Percentiles rank a stretch among this genome's conserved stretches.
Conservation (phyloP, 2,113 vertebrate species). For the Misgurnus mizolepis region DNA sequence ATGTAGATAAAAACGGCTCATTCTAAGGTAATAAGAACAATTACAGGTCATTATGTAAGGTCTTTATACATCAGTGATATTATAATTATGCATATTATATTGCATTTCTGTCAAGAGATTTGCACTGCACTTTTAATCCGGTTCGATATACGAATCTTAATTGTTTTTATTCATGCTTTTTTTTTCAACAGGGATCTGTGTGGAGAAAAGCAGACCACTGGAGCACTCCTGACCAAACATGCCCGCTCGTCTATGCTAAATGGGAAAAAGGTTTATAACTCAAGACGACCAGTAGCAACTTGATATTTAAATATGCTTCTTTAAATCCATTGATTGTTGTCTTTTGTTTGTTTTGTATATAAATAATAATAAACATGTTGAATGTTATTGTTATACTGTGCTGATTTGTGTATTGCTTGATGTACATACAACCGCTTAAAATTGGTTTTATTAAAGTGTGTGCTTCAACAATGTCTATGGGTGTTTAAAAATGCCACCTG, state of each 20-base stretch:
- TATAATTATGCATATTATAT: too few species aligned
- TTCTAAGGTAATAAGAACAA: too few species aligned
- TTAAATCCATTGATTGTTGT: background rate
- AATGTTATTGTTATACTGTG: background rate
- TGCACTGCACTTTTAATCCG: too few species aligned
- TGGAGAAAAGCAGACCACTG: slow-evolving; percentile 90
- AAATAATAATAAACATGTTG: background rate
- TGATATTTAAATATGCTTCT: slow-evolving; percentile 49
- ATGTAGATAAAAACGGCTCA: too few species aligned
- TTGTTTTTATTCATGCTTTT: background rate
- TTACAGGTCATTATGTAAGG: too few species aligned
- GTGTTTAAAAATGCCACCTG: too few species aligned
- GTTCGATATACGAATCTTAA: too few species aligned
- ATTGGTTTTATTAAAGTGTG: too few species aligned
- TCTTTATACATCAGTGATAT: too few species aligned
- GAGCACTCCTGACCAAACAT: slow-evolving; percentile 89
- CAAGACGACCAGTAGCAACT: slow-evolving; percentile 81
- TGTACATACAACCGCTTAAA: too few species aligned
- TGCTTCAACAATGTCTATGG: too few species aligned
- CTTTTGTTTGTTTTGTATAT: background rate
- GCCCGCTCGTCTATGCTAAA: slow-evolving; percentile 89
- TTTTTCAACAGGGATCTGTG: slow-evolving; percentile 85
- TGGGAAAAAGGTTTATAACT: slow-evolving; percentile 92
- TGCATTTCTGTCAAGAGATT: too few species aligned
- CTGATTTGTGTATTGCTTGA: background rate